Evolutionary conservation across 2,888 invertebrate species (phyloP).

Genomic region (Allacma fusca): DNA sequence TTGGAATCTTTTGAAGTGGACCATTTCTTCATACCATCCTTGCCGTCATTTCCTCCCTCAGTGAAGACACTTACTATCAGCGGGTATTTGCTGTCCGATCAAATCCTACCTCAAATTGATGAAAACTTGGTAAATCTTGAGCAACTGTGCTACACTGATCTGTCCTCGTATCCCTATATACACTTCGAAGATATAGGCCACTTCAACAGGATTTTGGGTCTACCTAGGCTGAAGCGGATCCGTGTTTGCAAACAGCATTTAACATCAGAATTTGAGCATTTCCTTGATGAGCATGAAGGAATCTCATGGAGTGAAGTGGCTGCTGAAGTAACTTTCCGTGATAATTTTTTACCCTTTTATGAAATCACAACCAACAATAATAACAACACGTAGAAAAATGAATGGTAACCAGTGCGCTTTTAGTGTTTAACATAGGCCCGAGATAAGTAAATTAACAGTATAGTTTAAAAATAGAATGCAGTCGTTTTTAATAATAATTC

Average conservation of each 20-base stretch:
- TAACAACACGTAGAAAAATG: too few relatives aligned
- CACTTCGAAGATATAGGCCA: slow-evolving; percentile 2
- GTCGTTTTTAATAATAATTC: background rate
- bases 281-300: background rate
- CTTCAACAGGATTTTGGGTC: slow-evolving; percentile 10
- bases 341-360: slow-evolving; percentile 33
- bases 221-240: slow-evolving; percentile 9
- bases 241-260: slow-evolving; percentile 23
- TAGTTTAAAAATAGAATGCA: background rate
- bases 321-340: slow-evolving; percentile 33
- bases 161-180: slow-evolving; percentile 4
- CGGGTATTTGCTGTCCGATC: slow-evolving; percentile 28
- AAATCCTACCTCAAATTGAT: slow-evolving; percentile 20
- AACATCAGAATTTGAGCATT: background rate
- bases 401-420: too few relatives aligned
- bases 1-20: slow-evolving; percentile 33
- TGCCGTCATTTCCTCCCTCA: slow-evolving; percentile 7
- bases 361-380: slow-evolving; percentile 5
- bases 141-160: slow-evolving; percentile 21
- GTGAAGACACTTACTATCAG: slow-evolving; percentile 14
- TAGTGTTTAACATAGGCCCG: too few relatives aligned
- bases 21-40: slow-evolving; percentile 29
- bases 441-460: background rate
- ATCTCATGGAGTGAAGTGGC: slow-evolving; percentile 1
- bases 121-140: slow-evolving; percentile 20